Base-by-base conservation (phyloP, 2,113 vertebrate species). In the Pachyramphus minor region DNA sequence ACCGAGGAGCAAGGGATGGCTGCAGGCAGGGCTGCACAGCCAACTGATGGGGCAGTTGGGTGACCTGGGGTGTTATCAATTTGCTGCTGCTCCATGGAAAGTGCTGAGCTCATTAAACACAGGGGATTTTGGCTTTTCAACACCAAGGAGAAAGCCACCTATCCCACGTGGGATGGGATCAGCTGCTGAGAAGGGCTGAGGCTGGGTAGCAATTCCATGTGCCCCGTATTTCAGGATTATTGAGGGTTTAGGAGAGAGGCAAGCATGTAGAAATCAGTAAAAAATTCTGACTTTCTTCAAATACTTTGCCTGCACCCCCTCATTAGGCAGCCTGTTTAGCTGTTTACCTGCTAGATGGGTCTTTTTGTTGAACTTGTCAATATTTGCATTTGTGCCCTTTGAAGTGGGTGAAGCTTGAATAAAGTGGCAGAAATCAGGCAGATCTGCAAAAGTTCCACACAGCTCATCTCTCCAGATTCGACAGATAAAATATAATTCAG, bases 401-500 rank as follows among this genome's bases (percentile, higher is more conserved):
- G 89, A 90, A 94, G 94, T 3, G 0, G 58, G 49, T n/a, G 42
- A 93, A 87, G 78, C 85, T 80, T 60, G 53, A 83, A 59, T 58
- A 73, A 84, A 80, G 77, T 1, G 1, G 59, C 74, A 94, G 78
- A 83, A 95, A 69, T 83, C 78, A 23, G 42, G n/a, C 37, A 31
- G 71, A 77, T n/a, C 78, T 82, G 79, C 42, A 91, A 82, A 80
- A 90, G 64, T 74, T 93, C 87, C 81, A 62, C 91, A 82, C 3
- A 6, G n/a, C 55, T 79, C 89, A 47, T 59, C 55, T 60, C 75
- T 74, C 63, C 42, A 28, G 63, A 58, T 62, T 42, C 17, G 4
- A 86, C 82, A 91, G 87, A 73, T 77, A 67, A 97, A 95, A 87
- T 58, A 28, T 37, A 76, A 93, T 69, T 91, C 91, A 45, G 67